Percentiles rank a stretch among this genome's conserved stretches.
phyloP scores from a whole-genome alignment of 2,797 vertebrate species.

The Oreortyx pictus region DNA sequence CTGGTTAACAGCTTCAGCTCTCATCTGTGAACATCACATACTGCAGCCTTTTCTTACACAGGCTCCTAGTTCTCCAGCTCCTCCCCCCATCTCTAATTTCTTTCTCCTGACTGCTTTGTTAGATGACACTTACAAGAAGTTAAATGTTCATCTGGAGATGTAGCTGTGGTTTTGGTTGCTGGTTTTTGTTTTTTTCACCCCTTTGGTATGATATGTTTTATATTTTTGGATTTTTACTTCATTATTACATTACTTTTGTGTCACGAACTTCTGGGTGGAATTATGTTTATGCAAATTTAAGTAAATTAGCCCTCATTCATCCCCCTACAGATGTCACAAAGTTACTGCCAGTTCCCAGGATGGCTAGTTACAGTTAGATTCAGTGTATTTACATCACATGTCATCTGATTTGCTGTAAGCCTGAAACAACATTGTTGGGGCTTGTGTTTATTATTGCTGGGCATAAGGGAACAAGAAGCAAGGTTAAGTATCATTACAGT shows the following conservation, averaged over 20 bases:
- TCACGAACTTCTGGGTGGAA: neutral
- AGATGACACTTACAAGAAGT: neutral
- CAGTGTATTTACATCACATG: neutral
- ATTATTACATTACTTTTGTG: neutral
- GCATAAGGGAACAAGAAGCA: neutral
- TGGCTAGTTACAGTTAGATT: neutral
- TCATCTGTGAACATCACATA: neutral
- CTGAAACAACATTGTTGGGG: neutral
- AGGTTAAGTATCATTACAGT: neutral
- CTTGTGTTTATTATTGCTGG: neutral
- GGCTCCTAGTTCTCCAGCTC: neutral
- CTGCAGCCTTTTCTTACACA: neutral
- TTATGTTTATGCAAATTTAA: neutral
- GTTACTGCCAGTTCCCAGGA: neutral
- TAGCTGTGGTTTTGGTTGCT: neutral
- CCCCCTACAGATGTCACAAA: neutral
- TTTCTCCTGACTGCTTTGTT: neutral
- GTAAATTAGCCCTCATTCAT: neutral
- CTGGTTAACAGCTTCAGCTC: neutral
- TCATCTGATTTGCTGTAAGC: neutral
- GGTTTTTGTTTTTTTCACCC: neutral
- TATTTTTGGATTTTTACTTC: neutral
- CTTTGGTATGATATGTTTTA: neutral
- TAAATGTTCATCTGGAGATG: neutral
- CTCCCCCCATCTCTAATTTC: neutral